phyloP scores from a whole-genome alignment of 1,140 invertebrate genomes.

The Eurytemora carolleeae region DNA sequence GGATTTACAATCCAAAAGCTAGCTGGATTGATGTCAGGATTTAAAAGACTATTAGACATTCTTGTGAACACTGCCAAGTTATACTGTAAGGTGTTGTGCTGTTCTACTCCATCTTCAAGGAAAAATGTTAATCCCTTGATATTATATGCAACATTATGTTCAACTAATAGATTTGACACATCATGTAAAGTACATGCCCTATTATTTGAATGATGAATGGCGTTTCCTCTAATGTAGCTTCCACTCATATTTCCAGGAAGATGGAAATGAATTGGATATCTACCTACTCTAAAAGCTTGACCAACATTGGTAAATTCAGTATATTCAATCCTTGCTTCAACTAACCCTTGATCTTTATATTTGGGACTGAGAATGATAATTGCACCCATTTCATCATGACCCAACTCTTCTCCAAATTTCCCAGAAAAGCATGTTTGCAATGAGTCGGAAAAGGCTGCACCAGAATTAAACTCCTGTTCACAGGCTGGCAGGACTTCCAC shows the following conservation, averaged over 20 bases:
- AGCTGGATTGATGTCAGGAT: slow-evolving; percentile 16
- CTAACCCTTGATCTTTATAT: slow-evolving; percentile 14
- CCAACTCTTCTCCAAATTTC: slow-evolving; percentile 15
- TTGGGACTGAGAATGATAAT: slow-evolving; percentile 16
- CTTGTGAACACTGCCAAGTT: slow-evolving; percentile 17
- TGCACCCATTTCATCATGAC: slow-evolving; percentile 16
- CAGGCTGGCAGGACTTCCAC: slow-evolving; percentile 11
- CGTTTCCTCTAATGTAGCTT: slow-evolving; percentile 16
- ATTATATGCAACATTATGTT: slow-evolving; percentile 17
- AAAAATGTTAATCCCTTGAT: slow-evolving; percentile 18
- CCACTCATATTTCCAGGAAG: slow-evolving; percentile 16
- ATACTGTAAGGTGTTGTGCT: slow-evolving; percentile 16
- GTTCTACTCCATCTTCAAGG: slow-evolving; percentile 18
- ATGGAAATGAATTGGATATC: slow-evolving; percentile 18
- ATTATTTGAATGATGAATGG: slow-evolving; percentile 18
- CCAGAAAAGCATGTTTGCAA: slow-evolving; percentile 18
- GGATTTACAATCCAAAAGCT: slow-evolving; percentile 16
- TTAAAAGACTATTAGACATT: slow-evolving; percentile 15
- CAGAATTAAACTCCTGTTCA: neutral
- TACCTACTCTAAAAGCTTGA: slow-evolving; percentile 17
- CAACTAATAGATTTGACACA: slow-evolving; percentile 15
- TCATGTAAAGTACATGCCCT: slow-evolving; percentile 18
- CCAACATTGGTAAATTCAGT: slow-evolving; percentile 17
- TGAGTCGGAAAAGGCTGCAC: neutral
- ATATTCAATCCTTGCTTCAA: slow-evolving; percentile 13